phyloP scores from a whole-genome alignment of 1,140 invertebrate genomes.

The Drosophila rhopaloa region DNA sequence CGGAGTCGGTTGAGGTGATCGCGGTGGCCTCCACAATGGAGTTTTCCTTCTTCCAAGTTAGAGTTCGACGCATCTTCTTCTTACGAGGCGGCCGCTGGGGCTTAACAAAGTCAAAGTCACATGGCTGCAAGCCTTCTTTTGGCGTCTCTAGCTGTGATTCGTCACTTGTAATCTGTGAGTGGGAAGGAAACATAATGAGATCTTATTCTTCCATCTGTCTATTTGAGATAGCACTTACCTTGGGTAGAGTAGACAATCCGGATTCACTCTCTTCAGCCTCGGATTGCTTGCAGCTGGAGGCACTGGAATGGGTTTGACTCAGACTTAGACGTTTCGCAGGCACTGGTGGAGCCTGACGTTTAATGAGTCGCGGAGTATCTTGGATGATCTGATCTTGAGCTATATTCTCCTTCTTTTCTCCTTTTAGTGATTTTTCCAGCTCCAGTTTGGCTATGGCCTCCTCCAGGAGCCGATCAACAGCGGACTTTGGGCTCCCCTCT shows the following conservation, averaged over 20 bases:
- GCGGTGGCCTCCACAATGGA: slow-evolving; percentile 71
- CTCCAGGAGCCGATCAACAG: slow-evolving; percentile 67
- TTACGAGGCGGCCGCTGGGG: slow-evolving; percentile 73
- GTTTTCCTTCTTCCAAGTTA: slow-evolving; percentile 80
- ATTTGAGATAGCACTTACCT: slow-evolving; percentile 48
- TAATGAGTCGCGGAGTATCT: slow-evolving; percentile 41
- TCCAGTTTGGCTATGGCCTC: slow-evolving; percentile 80
- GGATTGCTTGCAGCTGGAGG: slow-evolving; percentile 67
- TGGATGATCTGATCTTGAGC: slow-evolving; percentile 11
- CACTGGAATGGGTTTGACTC: slow-evolving; percentile 19
- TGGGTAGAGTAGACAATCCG: slow-evolving; percentile 68
- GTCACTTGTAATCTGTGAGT: slow-evolving; percentile 68
- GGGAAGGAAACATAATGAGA: background rate
- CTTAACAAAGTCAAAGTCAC: slow-evolving; percentile 62
- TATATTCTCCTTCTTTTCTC: slow-evolving; percentile 55
- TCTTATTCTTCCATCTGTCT: background rate
- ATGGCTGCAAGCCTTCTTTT: background rate
- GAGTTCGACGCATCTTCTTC: slow-evolving; percentile 78
- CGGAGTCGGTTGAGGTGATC: slow-evolving; percentile 70
- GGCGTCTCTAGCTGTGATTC: slow-evolving; percentile 70
- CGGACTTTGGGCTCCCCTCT: slow-evolving; percentile 60
- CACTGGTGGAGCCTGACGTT: slow-evolving; percentile 62
- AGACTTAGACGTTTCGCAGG: slow-evolving; percentile 60
- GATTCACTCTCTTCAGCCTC: slow-evolving; percentile 77
- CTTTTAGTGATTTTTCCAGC: slow-evolving; percentile 45